Evolutionary conservation across 1,140 invertebrate species (phyloP), one percentile per base, ranked within the genome.

Genomic region (Caenorhabditis tropicalis): DNA sequence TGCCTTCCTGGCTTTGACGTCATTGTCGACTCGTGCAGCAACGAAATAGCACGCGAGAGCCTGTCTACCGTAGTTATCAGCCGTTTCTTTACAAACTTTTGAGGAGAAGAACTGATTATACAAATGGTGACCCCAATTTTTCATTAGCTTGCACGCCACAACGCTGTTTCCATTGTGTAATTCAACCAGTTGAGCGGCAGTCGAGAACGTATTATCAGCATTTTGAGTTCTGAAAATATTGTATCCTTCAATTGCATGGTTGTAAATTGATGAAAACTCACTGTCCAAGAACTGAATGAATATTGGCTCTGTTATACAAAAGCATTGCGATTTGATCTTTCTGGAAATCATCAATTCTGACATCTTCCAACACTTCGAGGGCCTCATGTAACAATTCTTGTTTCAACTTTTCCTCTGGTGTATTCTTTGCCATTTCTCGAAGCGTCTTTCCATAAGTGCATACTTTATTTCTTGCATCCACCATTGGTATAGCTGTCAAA

Each of bases 391-490:
- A 24, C 16, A 65, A 24, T 29, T 65, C 60, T 12, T 49, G 6
- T 60, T 49, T 60, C n/a, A 19, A 3, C 31, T n/a, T 70, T 27
- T 82, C 82, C 16, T 46, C 60, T 9, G 29, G 43, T 0, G 43
- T 24, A 24, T 27, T 31, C 12, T 46, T 82, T 15, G 82, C 58
- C 82, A 82, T 46, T 6, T 70, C 82, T 12, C 60, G 56, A 51
- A 84, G 39, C 21, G 65, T 46, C 27, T 84, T 84, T 19, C 39
- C 58, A 21, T 84, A 51, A n/a, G 70, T 65, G 74, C 83, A 84
- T 16, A 84, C 65, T 51, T 84, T 84, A 24, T 49, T 24, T 7
- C 29, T n/a, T 16, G 83, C 70, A 48, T 84, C 83, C 83, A 84
- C 80, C 43, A 65, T 27, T 5, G 83, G 83, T 1, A 84, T 51